Percentiles rank a stretch among this genome's conserved stretches.
These are phyloP conservation scores for Rousettus madagascariensis DNA, from an alignment of 2,797 vertebrate genomes.

Conservation along the genomic window DNA sequence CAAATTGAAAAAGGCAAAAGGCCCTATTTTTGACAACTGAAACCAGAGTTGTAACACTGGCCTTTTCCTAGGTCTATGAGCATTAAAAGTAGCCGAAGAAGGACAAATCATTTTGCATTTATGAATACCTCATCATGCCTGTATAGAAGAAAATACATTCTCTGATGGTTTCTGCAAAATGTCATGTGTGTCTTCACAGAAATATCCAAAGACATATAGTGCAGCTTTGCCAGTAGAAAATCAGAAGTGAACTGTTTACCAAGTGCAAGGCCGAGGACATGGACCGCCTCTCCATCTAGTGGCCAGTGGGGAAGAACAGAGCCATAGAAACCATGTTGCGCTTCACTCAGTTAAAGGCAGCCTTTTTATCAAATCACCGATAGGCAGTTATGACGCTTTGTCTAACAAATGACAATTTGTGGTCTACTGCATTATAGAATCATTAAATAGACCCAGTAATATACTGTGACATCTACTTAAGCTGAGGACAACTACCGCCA, in stretches of 20 bases:
- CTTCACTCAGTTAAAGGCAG: conserved; percentile 53
- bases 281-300: conserved; percentile 74
- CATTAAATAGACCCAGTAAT: conserved; percentile 55
- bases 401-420: conserved; percentile 28
- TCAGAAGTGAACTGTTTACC: conserved; percentile 44
- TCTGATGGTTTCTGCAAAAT: conserved; percentile 60
- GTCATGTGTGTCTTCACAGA: conserved; percentile 42
- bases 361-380: conserved; percentile 35
- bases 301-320: conserved; percentile 59
- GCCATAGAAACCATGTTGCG: neutral
- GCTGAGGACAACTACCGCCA: neutral
- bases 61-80: neutral
- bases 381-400: conserved; percentile 13
- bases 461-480: conserved; percentile 42
- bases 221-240: conserved; percentile 30
- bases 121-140: conserved; percentile 23
- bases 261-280: conserved; percentile 1
- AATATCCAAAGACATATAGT: conserved; percentile 52
- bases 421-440: neutral
- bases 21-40: conserved; percentile 40
- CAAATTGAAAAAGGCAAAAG: conserved; percentile 63
- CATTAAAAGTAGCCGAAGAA: neutral
- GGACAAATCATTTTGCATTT: conserved; percentile 42
- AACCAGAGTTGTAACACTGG: conserved; percentile 37
- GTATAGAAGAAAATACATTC: conserved; percentile 38